Percentiles rank a stretch among this genome's conserved stretches.
These are phyloP conservation scores for Drosophila flavopinicola DNA, from an alignment of 2,888 invertebrate species.

Conservation along the genomic window DNA sequence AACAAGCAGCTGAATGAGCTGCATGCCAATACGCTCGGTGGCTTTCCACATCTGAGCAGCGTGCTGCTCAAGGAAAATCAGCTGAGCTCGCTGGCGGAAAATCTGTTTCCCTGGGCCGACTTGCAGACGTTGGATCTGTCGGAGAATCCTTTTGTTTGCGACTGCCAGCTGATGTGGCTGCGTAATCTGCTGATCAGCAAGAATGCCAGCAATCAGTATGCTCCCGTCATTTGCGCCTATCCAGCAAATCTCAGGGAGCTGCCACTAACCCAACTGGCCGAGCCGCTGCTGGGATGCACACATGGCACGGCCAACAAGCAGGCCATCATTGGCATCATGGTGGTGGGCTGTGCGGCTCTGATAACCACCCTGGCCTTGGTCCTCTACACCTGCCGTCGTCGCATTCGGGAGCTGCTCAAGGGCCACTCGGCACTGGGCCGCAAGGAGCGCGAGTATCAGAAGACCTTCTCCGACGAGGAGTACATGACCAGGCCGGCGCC, in stretches of 20 bases:
- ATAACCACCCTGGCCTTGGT: slow-evolving; percentile 90
- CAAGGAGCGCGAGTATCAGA: slow-evolving; percentile 95
- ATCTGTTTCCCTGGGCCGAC: slow-evolving; percentile 91
- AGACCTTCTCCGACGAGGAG: slow-evolving; percentile 95
- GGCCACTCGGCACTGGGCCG: slow-evolving; percentile 86
- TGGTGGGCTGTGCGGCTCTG: slow-evolving; percentile 90
- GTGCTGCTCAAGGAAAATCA: slow-evolving; percentile 92
- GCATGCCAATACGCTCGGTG: slow-evolving; percentile 91
- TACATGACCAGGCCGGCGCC: slow-evolving; percentile 86
- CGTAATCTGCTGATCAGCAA: slow-evolving; percentile 87
- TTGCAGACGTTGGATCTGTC: slow-evolving; percentile 90
- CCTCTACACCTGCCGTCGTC: slow-evolving; percentile 91
- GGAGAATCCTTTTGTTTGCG: slow-evolving; percentile 92
- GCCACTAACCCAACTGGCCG: slow-evolving; percentile 88
- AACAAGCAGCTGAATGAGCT: slow-evolving; percentile 90
- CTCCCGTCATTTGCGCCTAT: slow-evolving; percentile 88
- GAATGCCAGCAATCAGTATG: slow-evolving; percentile 82
- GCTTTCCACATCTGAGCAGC: slow-evolving; percentile 91
- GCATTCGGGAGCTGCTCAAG: slow-evolving; percentile 91
- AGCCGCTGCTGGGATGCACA: slow-evolving; percentile 92
- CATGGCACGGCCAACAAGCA: slow-evolving; percentile 91
- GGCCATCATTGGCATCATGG: slow-evolving; percentile 90
- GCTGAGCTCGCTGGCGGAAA: slow-evolving; percentile 90
- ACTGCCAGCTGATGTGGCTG: slow-evolving; percentile 92
- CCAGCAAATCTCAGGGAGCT: slow-evolving; percentile 90